phyloP scores from a whole-genome alignment of 2,888 invertebrate species.

The Ephialtes manifestator region DNA sequence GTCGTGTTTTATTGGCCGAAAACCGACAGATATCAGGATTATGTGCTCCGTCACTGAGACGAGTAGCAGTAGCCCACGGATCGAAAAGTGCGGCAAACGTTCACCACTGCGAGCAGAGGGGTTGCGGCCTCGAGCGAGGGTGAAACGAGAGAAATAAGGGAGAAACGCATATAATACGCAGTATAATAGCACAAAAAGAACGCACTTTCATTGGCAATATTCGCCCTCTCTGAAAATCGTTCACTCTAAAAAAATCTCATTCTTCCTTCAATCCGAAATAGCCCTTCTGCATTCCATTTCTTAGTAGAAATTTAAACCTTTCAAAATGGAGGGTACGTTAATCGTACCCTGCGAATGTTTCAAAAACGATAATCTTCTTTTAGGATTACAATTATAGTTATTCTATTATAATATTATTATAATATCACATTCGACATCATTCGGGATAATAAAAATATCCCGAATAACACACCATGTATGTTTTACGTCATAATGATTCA shows the following conservation, averaged over 20 bases:
- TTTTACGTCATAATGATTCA: too few relatives aligned
- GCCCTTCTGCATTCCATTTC: background rate
- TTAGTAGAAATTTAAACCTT: constrained; percentile 28
- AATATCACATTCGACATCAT: background rate
- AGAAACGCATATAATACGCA: constrained; percentile 46
- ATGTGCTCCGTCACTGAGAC: constrained; percentile 78
- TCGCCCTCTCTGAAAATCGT: constrained; percentile 39
- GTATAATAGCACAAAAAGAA: constrained; percentile 28
- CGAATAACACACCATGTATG: too few relatives aligned
- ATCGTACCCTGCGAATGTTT: too few relatives aligned
- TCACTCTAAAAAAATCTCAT: constrained; percentile 2
- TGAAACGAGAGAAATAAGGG: constrained; percentile 47
- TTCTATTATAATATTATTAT: background rate
- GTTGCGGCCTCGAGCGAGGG: constrained; percentile 50
- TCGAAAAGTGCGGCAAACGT: constrained; percentile 48
- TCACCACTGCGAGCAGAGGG: constrained; percentile 44
- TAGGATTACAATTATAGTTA: background rate
- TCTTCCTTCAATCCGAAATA: background rate
- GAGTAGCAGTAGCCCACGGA: constrained; percentile 44
- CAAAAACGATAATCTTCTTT: too few relatives aligned
- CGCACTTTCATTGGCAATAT: constrained; percentile 26
- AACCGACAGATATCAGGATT: constrained; percentile 88
- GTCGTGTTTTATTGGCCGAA: constrained; percentile 89
- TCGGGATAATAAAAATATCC: too few relatives aligned
- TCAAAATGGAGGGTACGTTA: background rate